Evolutionary conservation across 1,140 invertebrate genomes (phyloP).

Genomic region (Cyclina sinensis): DNA sequence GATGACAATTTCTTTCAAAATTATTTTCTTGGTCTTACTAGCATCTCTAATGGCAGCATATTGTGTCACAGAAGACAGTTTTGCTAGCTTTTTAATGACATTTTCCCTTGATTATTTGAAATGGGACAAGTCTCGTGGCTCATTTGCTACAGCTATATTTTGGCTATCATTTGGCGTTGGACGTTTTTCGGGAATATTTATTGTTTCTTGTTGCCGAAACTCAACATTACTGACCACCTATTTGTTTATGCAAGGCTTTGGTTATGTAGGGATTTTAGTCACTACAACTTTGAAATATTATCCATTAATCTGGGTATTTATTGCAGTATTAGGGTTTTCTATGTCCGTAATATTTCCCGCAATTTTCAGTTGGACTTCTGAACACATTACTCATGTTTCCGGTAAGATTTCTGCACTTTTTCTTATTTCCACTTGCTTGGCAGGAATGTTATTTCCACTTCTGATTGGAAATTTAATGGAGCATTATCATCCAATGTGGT

Average conservation of each 20-base stretch:
- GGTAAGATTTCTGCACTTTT: constrained; percentile 43
- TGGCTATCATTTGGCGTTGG: constrained; percentile 49
- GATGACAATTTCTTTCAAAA: constrained; percentile 13
- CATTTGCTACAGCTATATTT: constrained; percentile 35
- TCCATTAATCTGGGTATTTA: constrained; percentile 56
- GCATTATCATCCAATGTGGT: constrained; percentile 55
- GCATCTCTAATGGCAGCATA: neutral
- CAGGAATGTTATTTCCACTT: neutral
- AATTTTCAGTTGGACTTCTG: constrained; percentile 54
- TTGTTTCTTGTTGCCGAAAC: constrained; percentile 1
- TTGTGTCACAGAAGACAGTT: constrained; percentile 51
- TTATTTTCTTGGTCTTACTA: neutral
- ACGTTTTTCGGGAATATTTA: constrained; percentile 55
- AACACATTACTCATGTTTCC: constrained; percentile 33
- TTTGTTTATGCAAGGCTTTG: neutral
- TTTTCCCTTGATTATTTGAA: constrained; percentile 48
- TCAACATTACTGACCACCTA: constrained; percentile 9
- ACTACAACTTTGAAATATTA: neutral
- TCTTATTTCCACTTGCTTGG: constrained; percentile 20
- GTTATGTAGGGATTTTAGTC: neutral
- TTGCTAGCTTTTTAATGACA: constrained; percentile 44
- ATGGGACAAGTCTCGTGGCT: constrained; percentile 47
- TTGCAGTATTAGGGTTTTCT: constrained; percentile 41
- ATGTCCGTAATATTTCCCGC: constrained; percentile 58
- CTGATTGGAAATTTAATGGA: constrained; percentile 65